Evolutionary conservation across 2,113 vertebrate species (phyloP).

Genomic region (Microcebus griseorufus): DNA sequence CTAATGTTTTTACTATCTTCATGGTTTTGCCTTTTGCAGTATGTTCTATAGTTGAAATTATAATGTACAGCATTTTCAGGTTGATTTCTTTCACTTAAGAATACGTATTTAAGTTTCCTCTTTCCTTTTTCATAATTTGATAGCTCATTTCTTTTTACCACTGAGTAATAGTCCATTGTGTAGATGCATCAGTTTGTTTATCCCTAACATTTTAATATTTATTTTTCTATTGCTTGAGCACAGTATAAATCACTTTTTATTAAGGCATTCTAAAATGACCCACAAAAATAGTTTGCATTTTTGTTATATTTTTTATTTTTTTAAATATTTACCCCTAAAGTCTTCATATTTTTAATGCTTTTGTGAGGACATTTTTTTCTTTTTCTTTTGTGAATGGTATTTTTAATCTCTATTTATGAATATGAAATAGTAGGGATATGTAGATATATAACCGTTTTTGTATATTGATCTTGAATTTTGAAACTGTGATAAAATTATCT

Average conservation of each 20-base stretch:
- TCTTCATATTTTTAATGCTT: neutral
- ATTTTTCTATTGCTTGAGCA: neutral
- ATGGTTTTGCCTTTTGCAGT: neutral
- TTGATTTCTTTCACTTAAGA: neutral
- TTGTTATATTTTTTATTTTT: neutral
- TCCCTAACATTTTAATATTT: neutral
- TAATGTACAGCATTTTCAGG: neutral
- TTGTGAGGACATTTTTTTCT: neutral
- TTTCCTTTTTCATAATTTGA: neutral
- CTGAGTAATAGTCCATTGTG: neutral
- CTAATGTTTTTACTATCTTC: neutral
- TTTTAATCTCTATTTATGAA: neutral
- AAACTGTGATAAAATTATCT: neutral
- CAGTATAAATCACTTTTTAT: neutral
- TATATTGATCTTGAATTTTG: neutral
- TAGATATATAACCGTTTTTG: neutral
- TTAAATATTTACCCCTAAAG: neutral
- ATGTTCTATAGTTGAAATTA: neutral
- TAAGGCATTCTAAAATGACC: neutral
- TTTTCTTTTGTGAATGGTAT: neutral
- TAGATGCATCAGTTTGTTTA: neutral
- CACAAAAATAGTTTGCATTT: neutral
- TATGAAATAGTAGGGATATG: neutral
- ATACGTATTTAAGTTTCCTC: neutral
- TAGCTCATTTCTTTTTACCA: neutral